A percentile compares a stretch with the other conserved stretches of the same genome.
Conservation (phyloP, 2,888 invertebrate species). For the Molorchus minor region DNA sequence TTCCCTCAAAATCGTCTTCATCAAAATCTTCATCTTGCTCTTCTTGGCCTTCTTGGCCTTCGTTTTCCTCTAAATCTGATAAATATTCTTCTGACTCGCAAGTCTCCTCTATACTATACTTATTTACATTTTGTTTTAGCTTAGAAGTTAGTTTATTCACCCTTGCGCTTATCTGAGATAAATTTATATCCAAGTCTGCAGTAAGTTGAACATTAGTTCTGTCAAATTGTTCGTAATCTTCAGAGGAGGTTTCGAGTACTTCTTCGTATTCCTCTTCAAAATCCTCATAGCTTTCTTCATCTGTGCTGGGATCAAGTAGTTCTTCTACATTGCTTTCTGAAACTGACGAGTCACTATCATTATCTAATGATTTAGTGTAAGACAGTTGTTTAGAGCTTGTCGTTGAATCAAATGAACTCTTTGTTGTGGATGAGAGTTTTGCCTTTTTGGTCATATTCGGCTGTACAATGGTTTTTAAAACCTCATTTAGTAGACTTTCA, state of each 20-base stretch:
- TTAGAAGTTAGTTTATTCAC: constrained; percentile 47
- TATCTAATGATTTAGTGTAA: constrained; percentile 61
- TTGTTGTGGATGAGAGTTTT: constrained; percentile 49
- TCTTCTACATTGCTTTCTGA: constrained; percentile 63
- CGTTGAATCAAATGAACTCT: constrained; percentile 58
- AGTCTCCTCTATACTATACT: constrained; percentile 55
- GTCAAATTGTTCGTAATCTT: constrained; percentile 39
- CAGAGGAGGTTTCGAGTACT: constrained; percentile 62
- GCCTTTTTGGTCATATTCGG: constrained; percentile 36
- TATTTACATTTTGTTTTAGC: constrained; percentile 40
- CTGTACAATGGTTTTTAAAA: constrained; percentile 44
- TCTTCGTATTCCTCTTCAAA: constrained; percentile 62
- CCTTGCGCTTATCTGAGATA: constrained; percentile 49
- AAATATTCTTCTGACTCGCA: constrained; percentile 55
- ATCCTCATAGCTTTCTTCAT: constrained; percentile 56
- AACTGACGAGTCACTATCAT: constrained; percentile 61
- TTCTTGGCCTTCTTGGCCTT: constrained; percentile 43
- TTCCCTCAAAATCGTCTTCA: constrained; percentile 44
- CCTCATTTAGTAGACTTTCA: constrained; percentile 41
- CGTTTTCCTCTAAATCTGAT: constrained; percentile 45
- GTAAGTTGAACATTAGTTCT: constrained; percentile 43
- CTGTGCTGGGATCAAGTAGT: constrained; percentile 52
- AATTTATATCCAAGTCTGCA: constrained; percentile 49
- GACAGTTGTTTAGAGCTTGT: constrained; percentile 58
- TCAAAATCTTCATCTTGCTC: constrained; percentile 42